phyloP scores from a whole-genome alignment of 2,113 vertebrate species.

The Elanus axillaris region DNA sequence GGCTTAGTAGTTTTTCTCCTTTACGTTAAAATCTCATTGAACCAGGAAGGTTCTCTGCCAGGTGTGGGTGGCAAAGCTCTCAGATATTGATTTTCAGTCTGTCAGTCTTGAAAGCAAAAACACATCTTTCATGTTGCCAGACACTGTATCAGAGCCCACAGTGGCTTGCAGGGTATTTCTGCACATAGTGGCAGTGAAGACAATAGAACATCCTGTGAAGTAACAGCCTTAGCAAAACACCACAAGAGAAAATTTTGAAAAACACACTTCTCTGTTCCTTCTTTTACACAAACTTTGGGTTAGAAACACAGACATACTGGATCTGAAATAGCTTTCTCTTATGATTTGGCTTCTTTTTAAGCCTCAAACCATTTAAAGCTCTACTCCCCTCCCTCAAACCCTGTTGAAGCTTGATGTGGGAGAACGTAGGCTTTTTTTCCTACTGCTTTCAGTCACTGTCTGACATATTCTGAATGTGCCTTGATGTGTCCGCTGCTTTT shows the following conservation, averaged over 20 bases:
- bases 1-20: background rate
- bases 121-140: background rate
- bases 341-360: conserved; percentile 46
- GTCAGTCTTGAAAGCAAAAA: background rate
- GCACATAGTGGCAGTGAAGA: background rate
- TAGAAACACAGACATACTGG: conserved; percentile 20
- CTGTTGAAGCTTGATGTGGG: conserved; percentile 52
- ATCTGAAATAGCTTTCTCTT: conserved; percentile 33
- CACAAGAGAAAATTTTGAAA: conserved; percentile 48
- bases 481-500: conserved; percentile 52
- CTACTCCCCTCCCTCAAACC: conserved; percentile 29
- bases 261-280: conserved; percentile 38
- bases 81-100: conserved; percentile 6
- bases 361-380: conserved; percentile 22
- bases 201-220: conserved; percentile 63
- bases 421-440: conserved; percentile 18
- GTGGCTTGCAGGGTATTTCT: conserved; percentile 21
- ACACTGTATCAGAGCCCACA: background rate
- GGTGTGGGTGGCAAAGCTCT: background rate
- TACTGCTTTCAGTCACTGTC: conserved; percentile 59
- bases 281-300: conserved; percentile 11
- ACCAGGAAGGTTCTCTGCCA: background rate
- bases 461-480: conserved; percentile 26
- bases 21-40: background rate
- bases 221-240: conserved; percentile 42